phyloP scores from a whole-genome alignment of 1,140 invertebrate species.

The Drosophila eugracilis region DNA sequence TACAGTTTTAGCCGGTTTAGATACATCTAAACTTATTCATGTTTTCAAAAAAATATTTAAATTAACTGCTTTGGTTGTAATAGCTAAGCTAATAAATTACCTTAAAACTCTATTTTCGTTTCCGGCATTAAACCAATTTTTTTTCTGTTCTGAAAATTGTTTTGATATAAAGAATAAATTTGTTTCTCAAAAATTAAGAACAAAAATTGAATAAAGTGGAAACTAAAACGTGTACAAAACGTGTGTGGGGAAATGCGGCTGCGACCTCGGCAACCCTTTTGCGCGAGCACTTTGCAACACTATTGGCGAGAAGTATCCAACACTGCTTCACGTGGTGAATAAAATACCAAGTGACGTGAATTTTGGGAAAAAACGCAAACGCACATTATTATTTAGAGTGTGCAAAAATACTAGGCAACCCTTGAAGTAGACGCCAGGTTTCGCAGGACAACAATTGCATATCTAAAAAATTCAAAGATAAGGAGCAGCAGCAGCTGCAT shows the following conservation, averaged over 20 bases:
- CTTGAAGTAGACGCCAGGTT: neutral
- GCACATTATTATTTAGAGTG: conserved; percentile 11
- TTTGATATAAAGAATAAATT: no score
- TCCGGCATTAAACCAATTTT: no score
- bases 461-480: no score
- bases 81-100: no score
- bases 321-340: conserved; percentile 65
- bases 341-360: conserved; percentile 70
- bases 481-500: conserved; percentile 12
- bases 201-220: no score
- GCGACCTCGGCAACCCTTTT: neutral
- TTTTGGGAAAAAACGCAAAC: conserved; percentile 60
- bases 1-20: neutral
- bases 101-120: no score
- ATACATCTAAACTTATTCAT: no score
- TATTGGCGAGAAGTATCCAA: neutral
- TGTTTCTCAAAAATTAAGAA: no score
- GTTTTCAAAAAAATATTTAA: no score
- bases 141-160: no score
- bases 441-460: conserved; percentile 1
- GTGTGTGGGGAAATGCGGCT: no score
- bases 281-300: neutral
- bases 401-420: neutral
- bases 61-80: no score
- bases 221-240: neutral